Base-by-base conservation (phyloP, 2,113 vertebrate genomes). In the Urocynchramus pylzowi region DNA sequence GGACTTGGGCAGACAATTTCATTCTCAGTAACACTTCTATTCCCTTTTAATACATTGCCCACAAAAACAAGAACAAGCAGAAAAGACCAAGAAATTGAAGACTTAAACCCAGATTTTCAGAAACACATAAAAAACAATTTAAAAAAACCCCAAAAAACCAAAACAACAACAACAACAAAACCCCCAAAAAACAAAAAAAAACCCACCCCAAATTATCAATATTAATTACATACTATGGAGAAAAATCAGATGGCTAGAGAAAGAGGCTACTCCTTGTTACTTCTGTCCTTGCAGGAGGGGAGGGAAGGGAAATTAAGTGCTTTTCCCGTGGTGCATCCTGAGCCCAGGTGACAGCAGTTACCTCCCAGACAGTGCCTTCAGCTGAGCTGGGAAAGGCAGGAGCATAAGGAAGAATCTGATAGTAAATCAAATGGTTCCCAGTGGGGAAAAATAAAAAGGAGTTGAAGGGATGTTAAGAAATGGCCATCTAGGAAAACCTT, bases 191-290 rank as follows among this genome's bases (percentile, higher is more conserved):
- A 44, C 42, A 44, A 44, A 50, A 8, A n/a, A n/a, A n/a, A n/a
- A n/a, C n/a, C n/a, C n/a, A n/a, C n/a, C n/a, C n/a, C 33, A 41
- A 30, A 41, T 24, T 17, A 19, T 37, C 78, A 95, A 28, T 5
- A 14, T 11, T 20, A 37, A 27, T 13, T 87, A 82, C 45, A 31
- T 39, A 84, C 42, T 54, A 30, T 1, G 0, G 10, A 83, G 13
- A 37, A 83, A 88, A 86, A 61, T 0, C 33, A 64, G 14, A 24
- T 3, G 2, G 6, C 24, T 61, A 17, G 35, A 77, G 15, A 56
- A 60, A 37, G 3, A 88, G 1, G 4, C 9, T 1, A 0, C 15
- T 42, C 10, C 24, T 14, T 19, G 0, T 4, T 10, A 7, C 6
- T 35, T 15, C 39, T 21, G 0, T 11, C 14, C 6, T 37, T 42